Percentiles rank a stretch among this genome's conserved stretches.
Conservation (phyloP, 2,113 vertebrate genomes). For the Holacanthus passer region DNA sequence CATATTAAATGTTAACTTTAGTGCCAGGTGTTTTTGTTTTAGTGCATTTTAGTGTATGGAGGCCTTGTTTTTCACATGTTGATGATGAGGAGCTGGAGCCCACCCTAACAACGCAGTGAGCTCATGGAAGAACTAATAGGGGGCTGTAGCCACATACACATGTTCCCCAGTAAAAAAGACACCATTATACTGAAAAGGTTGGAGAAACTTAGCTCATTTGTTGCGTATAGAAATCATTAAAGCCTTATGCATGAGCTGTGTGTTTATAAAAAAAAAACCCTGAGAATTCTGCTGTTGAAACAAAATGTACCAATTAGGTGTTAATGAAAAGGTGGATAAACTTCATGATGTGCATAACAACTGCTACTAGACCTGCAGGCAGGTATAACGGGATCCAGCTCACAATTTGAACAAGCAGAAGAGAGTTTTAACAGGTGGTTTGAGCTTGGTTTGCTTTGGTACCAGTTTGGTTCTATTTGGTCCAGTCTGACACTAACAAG, state of each 20-base stretch:
- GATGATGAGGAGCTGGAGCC: slow-evolving; percentile 49
- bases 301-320: slow-evolving; percentile 33
- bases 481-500: not conserved
- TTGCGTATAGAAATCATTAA: slow-evolving; percentile 34
- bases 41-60: slow-evolving; percentile 32
- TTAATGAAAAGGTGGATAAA: slow-evolving; percentile 25
- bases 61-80: slow-evolving; percentile 45
- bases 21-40: slow-evolving; percentile 59
- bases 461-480: not conserved
- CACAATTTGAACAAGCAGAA: not conserved
- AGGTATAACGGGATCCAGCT: not conserved
- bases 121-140: slow-evolving; percentile 74
- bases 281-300: slow-evolving; percentile 16
- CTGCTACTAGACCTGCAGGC: not conserved
- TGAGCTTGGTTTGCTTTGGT: not conserved
- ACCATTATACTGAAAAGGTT: slow-evolving; percentile 29
- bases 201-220: slow-evolving; percentile 28
- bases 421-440: not conserved
- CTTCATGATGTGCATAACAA: not conserved
- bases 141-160: slow-evolving; percentile 30
- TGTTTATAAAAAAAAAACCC: slow-evolving; percentile 16
- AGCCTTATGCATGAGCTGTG: slow-evolving; percentile 26
- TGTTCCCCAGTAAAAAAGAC: slow-evolving; percentile 31
- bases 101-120: slow-evolving; percentile 58
- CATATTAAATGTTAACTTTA: slow-evolving; percentile 37